A percentile compares a stretch with the other conserved stretches of the same genome.
These are phyloP conservation scores for Aphrophora alni DNA, from an alignment of 2,888 invertebrate genomes.

Conservation along the genomic window DNA sequence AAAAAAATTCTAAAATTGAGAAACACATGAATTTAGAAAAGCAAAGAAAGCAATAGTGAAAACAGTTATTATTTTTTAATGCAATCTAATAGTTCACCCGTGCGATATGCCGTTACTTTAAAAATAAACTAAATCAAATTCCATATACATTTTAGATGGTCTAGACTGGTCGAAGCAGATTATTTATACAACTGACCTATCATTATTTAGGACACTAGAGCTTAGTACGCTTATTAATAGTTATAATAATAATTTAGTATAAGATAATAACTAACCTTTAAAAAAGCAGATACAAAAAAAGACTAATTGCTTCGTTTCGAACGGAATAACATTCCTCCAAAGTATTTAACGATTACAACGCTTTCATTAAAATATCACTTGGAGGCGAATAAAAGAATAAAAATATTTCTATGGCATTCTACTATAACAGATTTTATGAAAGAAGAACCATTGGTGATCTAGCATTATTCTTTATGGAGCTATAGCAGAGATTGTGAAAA, in stretches of 20 bases:
- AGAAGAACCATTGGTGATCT: neutral
- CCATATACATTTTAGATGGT: neutral
- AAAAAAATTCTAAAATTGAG: too few species aligned
- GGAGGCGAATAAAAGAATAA: neutral
- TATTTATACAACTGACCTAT: neutral
- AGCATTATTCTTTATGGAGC: too few species aligned
- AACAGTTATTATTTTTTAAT: too few species aligned
- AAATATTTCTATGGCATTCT: neutral
- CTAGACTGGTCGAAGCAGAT: neutral
- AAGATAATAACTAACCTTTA: neutral
- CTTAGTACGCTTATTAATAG: neutral
- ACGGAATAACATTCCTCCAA: neutral
- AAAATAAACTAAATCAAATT: neutral
- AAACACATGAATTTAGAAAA: too few species aligned
- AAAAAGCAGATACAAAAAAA: neutral
- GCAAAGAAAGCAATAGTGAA: too few species aligned
- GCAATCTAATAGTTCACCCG: too few species aligned
- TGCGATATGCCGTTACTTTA: too few species aligned
- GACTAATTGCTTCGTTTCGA: neutral
- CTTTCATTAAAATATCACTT: slow-evolving; percentile 2
- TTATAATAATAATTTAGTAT: neutral
- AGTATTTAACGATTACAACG: neutral
- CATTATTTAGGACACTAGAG: neutral
- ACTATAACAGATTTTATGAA: neutral
- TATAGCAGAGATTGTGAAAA: too few species aligned